Evolutionary conservation across 2,113 vertebrate species (phyloP).

Genomic region (Salvelinus sp.): DNA sequence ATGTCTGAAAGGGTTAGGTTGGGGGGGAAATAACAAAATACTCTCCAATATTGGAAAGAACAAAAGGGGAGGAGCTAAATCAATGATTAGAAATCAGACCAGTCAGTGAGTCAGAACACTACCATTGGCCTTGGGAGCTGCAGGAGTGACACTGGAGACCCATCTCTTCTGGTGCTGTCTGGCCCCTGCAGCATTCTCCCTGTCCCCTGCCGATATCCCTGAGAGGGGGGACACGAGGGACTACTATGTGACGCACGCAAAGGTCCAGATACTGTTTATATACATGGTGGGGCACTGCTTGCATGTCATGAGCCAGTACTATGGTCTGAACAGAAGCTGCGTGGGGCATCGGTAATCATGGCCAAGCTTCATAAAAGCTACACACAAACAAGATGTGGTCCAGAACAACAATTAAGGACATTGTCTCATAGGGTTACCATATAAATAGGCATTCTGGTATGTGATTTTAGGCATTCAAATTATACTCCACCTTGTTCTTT

Average conservation of each 20-base stretch:
- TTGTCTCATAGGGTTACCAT: no score
- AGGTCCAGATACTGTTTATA: slow-evolving; percentile 9
- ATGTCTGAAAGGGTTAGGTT: not conserved
- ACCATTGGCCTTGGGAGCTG: slow-evolving; percentile 21
- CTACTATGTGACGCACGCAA: slow-evolving; percentile 17
- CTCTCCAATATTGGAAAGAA: not conserved
- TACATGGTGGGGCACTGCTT: slow-evolving; percentile 15
- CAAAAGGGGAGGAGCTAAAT: slow-evolving; percentile 6
- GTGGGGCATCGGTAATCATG: not conserved
- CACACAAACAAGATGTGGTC: no score
- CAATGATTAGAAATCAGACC: slow-evolving; percentile 13
- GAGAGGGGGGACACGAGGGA: slow-evolving; percentile 24
- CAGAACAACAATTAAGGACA: no score
- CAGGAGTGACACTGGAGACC: slow-evolving; percentile 20
- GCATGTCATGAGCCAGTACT: slow-evolving; percentile 13
- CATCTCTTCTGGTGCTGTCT: slow-evolving; percentile 18
- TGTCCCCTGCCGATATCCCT: not conserved
- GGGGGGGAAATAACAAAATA: not conserved
- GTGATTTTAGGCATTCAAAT: no score
- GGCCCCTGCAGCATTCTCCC: slow-evolving; percentile 12
- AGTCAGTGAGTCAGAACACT: slow-evolving; percentile 14
- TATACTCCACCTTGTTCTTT: no score
- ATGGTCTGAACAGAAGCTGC: not conserved
- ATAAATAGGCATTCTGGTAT: no score
- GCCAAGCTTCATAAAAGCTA: no score